Evolutionary conservation across 2,888 invertebrate species (phyloP), one percentile per base, ranked within the genome.

Genomic region (Mamestra brassicae): DNA sequence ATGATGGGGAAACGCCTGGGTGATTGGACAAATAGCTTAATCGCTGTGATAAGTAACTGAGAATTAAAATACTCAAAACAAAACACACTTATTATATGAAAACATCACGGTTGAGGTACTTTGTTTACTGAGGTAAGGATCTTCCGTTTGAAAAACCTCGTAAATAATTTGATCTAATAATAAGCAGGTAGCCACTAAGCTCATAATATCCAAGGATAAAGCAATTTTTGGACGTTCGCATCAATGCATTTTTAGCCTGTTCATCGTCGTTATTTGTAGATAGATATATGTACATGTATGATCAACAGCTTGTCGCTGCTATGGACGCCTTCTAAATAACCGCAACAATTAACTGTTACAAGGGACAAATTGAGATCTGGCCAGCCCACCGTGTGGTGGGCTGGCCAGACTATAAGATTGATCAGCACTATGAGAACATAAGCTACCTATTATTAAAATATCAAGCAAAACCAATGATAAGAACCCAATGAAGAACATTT

Each of bases 141-240:
- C 2, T 50, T 57, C 73, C 42, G 42, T 76, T 55, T 13, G 17
- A 62, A 72, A 36, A 72, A 38, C 52, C 15, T 52, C 5, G 11
- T 47, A 38, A 50, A 57, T 60, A 38, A 36, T 5, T 55, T 45
- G 5, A 50, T 47, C 45, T n/a, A 26, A 34, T 34, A 26, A 26
- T 42, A 42, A 71, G 15, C 26, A 17, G 13, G 17, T 63, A 52
- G 36, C 6, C 42, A 63, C 11, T 62, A 17, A 47, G 15, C 47
- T 47, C 26, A 55, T 52, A 65, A 61, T 38, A 13, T 60, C 55
- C 50, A 74, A 57, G 26, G 60, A 4, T 50, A 42, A 15, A 73
- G 13, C 15, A 11, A 36, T 61, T 61, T 38, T 8, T 11, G 2
- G 15, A 36, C 4, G 11, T 63, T 26, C 42, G 11, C 17, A 26